These are phyloP conservation scores for Albula goreensis DNA, from an alignment of 2,113 vertebrate species.

Conservation along the genomic window DNA sequence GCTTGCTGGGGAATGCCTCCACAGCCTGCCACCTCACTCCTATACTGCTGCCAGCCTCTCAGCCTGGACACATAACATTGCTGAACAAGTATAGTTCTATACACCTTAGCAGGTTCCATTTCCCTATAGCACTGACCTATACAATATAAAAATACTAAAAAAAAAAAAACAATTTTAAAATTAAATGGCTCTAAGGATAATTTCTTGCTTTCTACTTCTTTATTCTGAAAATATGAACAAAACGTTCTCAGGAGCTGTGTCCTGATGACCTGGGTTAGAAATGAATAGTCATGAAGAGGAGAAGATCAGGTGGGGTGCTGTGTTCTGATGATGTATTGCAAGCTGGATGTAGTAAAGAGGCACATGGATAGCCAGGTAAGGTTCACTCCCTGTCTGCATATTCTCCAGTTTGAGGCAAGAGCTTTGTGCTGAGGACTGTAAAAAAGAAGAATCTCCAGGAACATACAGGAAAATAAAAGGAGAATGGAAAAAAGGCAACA, in stretches of 20 bases:
- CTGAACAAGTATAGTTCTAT: background rate
- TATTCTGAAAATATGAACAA: background rate
- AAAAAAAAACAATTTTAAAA: constrained; percentile 55
- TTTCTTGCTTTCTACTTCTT: constrained; percentile 39
- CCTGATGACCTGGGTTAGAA: constrained; percentile 7
- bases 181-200: constrained; percentile 74
- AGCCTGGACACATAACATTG: background rate
- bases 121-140: constrained; percentile 59
- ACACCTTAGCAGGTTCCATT: constrained; percentile 68
- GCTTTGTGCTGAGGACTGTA: background rate
- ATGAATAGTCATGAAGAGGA: background rate
- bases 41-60: background rate
- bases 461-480: background rate
- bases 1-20: background rate
- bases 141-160: constrained; percentile 55
- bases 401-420: constrained; percentile 29
- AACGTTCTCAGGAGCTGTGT: constrained; percentile 10
- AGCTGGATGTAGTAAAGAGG: constrained; percentile 52
- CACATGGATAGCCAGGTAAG: constrained; percentile 50
- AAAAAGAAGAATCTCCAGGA: background rate
- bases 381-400: constrained; percentile 40
- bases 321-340: constrained; percentile 62
- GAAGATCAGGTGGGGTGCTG: constrained; percentile 25
- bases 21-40: background rate
- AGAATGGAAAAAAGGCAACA: background rate